Base-by-base conservation (phyloP, 2,113 vertebrate species). In the Misgurnus anguillicaudatus region DNA sequence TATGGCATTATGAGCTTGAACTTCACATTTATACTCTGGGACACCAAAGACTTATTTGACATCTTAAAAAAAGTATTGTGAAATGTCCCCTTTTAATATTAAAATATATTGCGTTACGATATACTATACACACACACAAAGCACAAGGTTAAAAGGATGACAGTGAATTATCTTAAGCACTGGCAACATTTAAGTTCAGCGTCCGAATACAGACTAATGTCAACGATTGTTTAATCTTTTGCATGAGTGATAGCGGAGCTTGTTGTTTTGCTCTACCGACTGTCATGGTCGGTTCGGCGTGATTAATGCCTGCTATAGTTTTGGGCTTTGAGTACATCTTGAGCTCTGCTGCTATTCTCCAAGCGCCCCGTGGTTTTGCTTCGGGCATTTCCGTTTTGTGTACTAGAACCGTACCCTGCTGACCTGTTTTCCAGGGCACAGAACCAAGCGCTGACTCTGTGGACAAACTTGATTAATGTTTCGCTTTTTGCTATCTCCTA, bases 271-370 rank as follows among this genome's bases (percentile, higher is more conserved):
- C 65, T 39, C 38, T 66, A 53, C 42, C 42, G 71, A 76, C 41
- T 72, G 61, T 82, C 80, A 80, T 48, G 73, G 57, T 45, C 66
- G 39, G 53, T 76, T 77, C 57, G 72, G 58, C 51, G 51, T 85
- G 84, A 83, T 83, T 78, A 83, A 85, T 83, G 75, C 51, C 65
- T 62, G 78, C 70, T 80, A 70, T 24, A 78, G 75, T 79, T 83
- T 48, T 78, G 63, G 63, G 70, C 75, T 82, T 81, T 80, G 75
- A 65, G 64, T 64, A 55, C 74, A 80, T 65, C 75, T 36, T 45
- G 6, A 73, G 80, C 64, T 69, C 63, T n/a, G 13, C 53, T 39
- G 24, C 38, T 78, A 24, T 47, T 53, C 51, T 77, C 64, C 80
- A 53, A 75, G 70, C 17, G 3, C 48, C 47, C 63, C 2, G 42